phyloP scores from a whole-genome alignment of 2,113 vertebrate genomes.

The Mesoclemmys tuberculata region DNA sequence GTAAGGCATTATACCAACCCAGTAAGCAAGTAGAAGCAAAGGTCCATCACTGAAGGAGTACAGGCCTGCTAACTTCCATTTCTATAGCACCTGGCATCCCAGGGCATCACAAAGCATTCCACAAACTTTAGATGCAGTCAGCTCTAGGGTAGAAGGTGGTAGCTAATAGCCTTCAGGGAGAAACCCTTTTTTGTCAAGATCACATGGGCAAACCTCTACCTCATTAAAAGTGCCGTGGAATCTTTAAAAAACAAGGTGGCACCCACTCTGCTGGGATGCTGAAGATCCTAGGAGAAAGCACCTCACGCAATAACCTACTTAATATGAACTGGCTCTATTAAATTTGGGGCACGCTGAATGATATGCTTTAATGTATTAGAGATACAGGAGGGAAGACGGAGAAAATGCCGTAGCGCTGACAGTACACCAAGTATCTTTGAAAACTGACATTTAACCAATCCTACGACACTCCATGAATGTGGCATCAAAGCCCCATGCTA shows the following conservation, averaged over 20 bases:
- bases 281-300: neutral
- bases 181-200: neutral
- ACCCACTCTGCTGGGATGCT: neutral
- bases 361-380: neutral
- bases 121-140: neutral
- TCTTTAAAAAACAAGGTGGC: neutral
- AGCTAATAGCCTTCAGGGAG: neutral
- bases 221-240: neutral
- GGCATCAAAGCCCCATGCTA: neutral
- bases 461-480: neutral
- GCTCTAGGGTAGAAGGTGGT: neutral
- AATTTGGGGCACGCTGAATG: neutral
- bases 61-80: neutral
- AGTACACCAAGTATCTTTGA: rapidly evolving
- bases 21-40: neutral
- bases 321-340: neutral
- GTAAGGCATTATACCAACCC: slow-evolving; percentile 76
- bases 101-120: neutral
- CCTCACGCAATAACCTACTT: neutral
- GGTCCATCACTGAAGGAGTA: rapidly evolving
- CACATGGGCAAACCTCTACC: neutral
- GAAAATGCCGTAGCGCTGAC: neutral
- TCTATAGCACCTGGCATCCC: neutral
- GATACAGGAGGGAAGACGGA: neutral
- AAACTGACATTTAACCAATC: neutral